These are phyloP conservation scores for Clytia hemisphaerica DNA, from an alignment of 30 jellyfish, hydroid and myxozoan genomes.

Conservation along the genomic window DNA sequence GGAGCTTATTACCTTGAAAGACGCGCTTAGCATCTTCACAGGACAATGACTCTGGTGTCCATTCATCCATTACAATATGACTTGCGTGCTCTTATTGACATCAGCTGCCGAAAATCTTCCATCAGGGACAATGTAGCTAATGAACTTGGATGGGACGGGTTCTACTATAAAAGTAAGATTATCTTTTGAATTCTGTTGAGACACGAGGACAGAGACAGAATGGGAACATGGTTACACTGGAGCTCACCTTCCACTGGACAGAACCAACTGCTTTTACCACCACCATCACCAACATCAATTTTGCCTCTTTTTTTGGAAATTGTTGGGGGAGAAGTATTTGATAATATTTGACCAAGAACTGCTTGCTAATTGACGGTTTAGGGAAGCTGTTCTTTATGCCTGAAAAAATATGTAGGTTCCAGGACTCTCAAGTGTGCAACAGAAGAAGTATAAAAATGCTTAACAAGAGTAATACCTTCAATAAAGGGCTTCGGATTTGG, in stretches of 20 bases:
- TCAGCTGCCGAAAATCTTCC: slow-evolving; percentile 3
- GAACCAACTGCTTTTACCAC: slow-evolving; percentile 30
- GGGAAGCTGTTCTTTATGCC: slow-evolving; percentile 3
- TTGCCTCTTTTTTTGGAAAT: slow-evolving; percentile 9
- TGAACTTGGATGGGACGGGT: too few species aligned
- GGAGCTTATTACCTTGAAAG: slow-evolving; percentile 1
- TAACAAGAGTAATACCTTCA: too few species aligned
- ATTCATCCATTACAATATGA: slow-evolving; percentile 1
- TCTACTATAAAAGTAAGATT: too few species aligned
- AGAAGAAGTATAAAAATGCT: too few species aligned
- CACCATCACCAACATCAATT: slow-evolving; percentile 11
- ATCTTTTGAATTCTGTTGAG: too few species aligned
- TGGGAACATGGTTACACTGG: too few species aligned
- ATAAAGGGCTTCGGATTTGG: too few species aligned
- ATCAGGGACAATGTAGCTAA: too few species aligned
- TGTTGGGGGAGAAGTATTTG: neutral
- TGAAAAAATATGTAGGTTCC: too few species aligned
- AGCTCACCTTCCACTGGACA: slow-evolving; percentile 21
- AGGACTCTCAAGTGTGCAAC: too few species aligned
- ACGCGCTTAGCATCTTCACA: slow-evolving; percentile 12
- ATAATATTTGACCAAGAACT: slow-evolving; percentile 11
- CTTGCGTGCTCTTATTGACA: neutral
- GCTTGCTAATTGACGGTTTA: neutral
- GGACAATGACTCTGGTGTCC: slow-evolving; percentile 11
- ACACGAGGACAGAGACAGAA: neutral